phyloP scores from a whole-genome alignment of 2,888 invertebrate genomes.

The Patella ulyssiponensis region DNA sequence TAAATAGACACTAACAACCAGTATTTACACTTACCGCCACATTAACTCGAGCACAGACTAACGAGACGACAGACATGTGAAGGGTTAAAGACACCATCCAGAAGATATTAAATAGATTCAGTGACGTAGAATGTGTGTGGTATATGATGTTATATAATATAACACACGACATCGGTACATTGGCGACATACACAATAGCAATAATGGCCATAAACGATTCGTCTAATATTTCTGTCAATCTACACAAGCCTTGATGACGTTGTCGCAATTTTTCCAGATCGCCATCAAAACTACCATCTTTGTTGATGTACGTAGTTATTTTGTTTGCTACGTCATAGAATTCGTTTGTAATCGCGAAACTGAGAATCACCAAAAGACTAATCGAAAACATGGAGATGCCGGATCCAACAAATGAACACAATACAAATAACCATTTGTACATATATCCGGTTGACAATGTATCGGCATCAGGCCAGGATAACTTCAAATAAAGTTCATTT shows the following conservation, averaged over 20 bases:
- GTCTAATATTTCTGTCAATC: slow-evolving; percentile 40
- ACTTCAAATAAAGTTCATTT: slow-evolving; percentile 39
- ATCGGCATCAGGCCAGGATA: slow-evolving; percentile 38
- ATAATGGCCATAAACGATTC: slow-evolving; percentile 43
- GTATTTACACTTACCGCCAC: slow-evolving; percentile 40
- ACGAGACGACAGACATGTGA: slow-evolving; percentile 44
- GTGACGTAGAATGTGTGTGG: slow-evolving; percentile 38
- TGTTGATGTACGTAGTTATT: slow-evolving; percentile 21
- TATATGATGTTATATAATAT: slow-evolving; percentile 46
- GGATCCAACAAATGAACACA: slow-evolving; percentile 38
- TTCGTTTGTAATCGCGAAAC: slow-evolving; percentile 36
- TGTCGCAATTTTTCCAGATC: slow-evolving; percentile 52
- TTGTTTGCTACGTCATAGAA: slow-evolving; percentile 35
- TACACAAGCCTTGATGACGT: slow-evolving; percentile 49
- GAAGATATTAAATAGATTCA: slow-evolving; percentile 43
- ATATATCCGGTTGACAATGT: slow-evolving; percentile 20
- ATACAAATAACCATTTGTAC: slow-evolving; percentile 35
- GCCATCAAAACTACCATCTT: slow-evolving; percentile 30
- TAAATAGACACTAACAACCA: no score
- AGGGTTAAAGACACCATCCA: slow-evolving; percentile 45
- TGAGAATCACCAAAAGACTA: slow-evolving; percentile 37
- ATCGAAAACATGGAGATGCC: slow-evolving; percentile 43
- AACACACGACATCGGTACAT: slow-evolving; percentile 48
- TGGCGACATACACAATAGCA: slow-evolving; percentile 38
- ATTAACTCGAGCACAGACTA: slow-evolving; percentile 43